Conservation (phyloP, 1,140 invertebrate genomes). For the Diachasmimorpha longicaudata region DNA sequence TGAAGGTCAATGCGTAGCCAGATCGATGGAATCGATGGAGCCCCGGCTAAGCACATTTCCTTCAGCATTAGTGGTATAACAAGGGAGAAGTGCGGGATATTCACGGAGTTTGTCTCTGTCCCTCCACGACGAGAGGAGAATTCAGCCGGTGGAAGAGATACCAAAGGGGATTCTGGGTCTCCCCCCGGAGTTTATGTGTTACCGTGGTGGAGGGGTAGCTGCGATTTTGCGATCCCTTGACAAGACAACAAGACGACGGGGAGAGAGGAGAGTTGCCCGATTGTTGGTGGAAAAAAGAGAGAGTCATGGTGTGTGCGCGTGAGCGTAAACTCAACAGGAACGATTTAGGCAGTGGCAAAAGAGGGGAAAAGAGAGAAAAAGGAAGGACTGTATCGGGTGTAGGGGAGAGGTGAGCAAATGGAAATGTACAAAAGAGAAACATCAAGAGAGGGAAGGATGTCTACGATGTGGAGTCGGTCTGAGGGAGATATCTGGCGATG, state of each 20-base stretch:
- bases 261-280: neutral
- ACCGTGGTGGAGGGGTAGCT: neutral
- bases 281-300: neutral
- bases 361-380: neutral
- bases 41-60: slow-evolving; percentile 6
- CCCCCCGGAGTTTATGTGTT: neutral
- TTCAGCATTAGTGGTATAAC: neutral
- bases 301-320: slow-evolving; percentile 13
- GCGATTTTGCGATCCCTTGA: slow-evolving; percentile 19
- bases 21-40: slow-evolving; percentile 1
- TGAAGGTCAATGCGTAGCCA: slow-evolving; percentile 2
- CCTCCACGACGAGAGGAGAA: neutral
- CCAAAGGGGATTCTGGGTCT: neutral
- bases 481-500: neutral
- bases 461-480: neutral
- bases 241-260: neutral
- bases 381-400: neutral
- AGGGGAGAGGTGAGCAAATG: neutral
- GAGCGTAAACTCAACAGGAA: slow-evolving; percentile 14
- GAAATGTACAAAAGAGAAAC: neutral
- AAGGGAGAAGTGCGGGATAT: neutral
- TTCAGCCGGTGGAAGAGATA: neutral
- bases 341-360: neutral
- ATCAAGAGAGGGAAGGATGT: neutral
- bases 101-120: neutral